These are phyloP conservation scores for Subacronicta megacephala DNA, from an alignment of 2,888 invertebrate genomes.

Conservation along the genomic window DNA sequence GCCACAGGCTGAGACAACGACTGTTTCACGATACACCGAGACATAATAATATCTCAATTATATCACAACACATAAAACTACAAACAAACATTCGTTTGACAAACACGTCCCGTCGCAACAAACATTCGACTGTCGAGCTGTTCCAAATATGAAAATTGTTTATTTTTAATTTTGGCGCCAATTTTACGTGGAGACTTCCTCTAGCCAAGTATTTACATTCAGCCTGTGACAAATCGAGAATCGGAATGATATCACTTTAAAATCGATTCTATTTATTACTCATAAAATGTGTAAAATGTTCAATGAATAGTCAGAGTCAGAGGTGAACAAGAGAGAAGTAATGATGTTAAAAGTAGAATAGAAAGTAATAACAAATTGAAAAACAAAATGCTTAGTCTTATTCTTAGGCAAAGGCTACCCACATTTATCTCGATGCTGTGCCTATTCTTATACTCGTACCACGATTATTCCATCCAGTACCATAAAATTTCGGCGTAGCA, in stretches of 20 bases:
- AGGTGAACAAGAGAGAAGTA: too few species aligned
- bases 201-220: conserved; percentile 72
- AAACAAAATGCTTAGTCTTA: too few species aligned
- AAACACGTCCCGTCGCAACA: conserved; percentile 74
- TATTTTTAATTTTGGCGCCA: conserved; percentile 89
- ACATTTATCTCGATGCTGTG: too few species aligned
- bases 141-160: conserved; percentile 88
- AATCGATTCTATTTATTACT: conserved; percentile 27
- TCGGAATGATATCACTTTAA: conserved; percentile 16
- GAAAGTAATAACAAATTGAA: too few species aligned
- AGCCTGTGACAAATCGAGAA: conserved; percentile 59
- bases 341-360: too few species aligned
- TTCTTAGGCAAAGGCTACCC: too few species aligned
- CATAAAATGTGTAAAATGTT: background rate
- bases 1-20: conserved; percentile 77
- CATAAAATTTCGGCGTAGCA: too few species aligned
- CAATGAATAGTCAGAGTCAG: too few species aligned
- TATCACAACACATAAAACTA: conserved; percentile 61
- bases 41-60: conserved; percentile 71
- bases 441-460: too few species aligned
- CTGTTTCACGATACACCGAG: conserved; percentile 87
- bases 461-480: too few species aligned
- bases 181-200: conserved; percentile 74
- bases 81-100: conserved; percentile 70
- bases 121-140: conserved; percentile 86